These are phyloP conservation scores for Urocynchramus pylzowi DNA, from an alignment of 2,113 vertebrate genomes.

Conservation along the genomic window DNA sequence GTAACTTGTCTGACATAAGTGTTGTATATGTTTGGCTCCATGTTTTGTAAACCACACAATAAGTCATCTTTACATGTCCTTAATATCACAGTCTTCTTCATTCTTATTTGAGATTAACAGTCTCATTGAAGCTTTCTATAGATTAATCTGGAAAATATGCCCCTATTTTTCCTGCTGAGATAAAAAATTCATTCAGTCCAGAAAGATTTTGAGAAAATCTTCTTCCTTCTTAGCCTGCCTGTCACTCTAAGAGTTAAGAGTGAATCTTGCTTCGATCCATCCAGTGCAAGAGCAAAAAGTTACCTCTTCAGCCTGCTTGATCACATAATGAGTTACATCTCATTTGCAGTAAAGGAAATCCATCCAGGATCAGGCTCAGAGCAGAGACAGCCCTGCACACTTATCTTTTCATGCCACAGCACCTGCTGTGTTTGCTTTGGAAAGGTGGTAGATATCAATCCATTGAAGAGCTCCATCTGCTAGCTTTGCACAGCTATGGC, in stretches of 20 bases:
- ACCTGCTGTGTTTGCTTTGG: neutral
- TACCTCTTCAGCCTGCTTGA: neutral
- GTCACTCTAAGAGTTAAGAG: neutral
- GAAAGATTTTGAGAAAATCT: conserved; percentile 40
- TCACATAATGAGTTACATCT: neutral
- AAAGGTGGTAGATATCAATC: neutral
- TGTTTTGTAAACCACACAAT: neutral
- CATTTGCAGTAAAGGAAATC: neutral
- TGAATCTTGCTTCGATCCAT: neutral
- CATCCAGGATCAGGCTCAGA: neutral
- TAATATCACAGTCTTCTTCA: neutral
- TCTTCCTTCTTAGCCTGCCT: neutral
- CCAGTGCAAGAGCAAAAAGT: neutral
- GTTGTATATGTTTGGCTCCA: neutral
- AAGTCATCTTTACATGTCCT: neutral
- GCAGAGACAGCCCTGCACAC: neutral
- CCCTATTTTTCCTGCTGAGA: neutral
- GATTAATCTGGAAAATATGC: neutral
- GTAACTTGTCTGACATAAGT: neutral
- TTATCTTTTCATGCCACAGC: neutral
- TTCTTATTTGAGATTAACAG: neutral
- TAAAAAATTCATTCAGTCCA: neutral
- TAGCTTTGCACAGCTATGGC: neutral
- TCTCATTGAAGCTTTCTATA: neutral
- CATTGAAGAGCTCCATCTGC: neutral